Base-by-base conservation (phyloP, 2,113 vertebrate genomes). In the Ameiurus melas region DNA sequence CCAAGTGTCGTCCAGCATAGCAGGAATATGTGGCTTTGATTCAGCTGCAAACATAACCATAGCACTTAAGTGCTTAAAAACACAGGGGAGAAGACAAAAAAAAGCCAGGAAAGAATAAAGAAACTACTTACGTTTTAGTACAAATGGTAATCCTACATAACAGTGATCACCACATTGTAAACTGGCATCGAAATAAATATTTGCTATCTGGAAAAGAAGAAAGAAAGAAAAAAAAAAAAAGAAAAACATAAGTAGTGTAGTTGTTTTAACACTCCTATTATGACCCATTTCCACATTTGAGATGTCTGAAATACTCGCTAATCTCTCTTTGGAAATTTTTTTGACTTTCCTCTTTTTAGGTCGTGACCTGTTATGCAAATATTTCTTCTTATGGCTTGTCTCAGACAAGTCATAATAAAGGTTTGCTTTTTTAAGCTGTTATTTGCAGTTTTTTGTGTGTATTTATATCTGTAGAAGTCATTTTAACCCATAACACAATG, bases 151-250 rank as follows among this genome's bases (percentile, higher is more conserved):
- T 92, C 98, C 98, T 90, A 97, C 95, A 89, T 99, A 99, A 95
- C 98, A 99, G 80, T 95, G 97, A 95, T 98, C 97, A 88, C 97
- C 97, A 94, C 98, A 99, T 62, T 97, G 97, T 89, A 98, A 96
- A 92, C 96, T 93, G 93, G 98, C 96, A 84, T 99, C 98, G 96
- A 99, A 99, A 96, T 99, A 99, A 96, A 99, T 95, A 96, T 99
- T 98, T 94, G 98, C 98, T 89, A 99, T 97, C 98, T 99, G 95
- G 19, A 95, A 93, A 95, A 86, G 91, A 85, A 68, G 30, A 25
- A 25, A 7, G 30, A 83, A 19, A 27, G 12, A 55, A 10, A 43
- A 83, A 19, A 27, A 7, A 55, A 10, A 43, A 83, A 19, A 27
- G 16, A 43, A 60, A 20, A 62, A 39, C 27, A 19, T 17, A 0